Conservation (phyloP, 2,888 invertebrate species). For the Nephrotoma appendiculata region DNA sequence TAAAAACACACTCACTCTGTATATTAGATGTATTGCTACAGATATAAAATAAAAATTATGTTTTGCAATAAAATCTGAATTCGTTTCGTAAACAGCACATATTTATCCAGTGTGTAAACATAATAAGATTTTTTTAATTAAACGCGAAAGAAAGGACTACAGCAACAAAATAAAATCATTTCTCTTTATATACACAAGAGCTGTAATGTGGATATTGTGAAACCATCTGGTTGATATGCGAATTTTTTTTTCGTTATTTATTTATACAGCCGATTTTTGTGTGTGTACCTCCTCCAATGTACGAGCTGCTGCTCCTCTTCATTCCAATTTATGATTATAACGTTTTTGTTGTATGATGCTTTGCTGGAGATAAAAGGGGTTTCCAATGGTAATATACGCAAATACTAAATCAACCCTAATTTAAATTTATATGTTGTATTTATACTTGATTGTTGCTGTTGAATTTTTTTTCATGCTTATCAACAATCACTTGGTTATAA, state of each 20-base stretch:
- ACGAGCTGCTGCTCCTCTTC: not conserved
- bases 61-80: not conserved
- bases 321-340: not conserved
- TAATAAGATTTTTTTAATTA: not conserved
- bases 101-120: not conserved
- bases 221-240: not conserved
- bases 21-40: not conserved
- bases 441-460: not conserved
- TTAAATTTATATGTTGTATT: not conserved
- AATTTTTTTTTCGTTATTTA: not conserved
- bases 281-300: not conserved
- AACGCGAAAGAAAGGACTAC: not conserved
- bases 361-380: not conserved
- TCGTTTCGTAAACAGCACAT: not conserved
- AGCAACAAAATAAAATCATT: not conserved
- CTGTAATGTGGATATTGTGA: not conserved
- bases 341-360: not conserved
- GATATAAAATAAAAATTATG: not conserved
- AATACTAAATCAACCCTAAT: not conserved
- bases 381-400: not conserved
- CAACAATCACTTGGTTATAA: not conserved
- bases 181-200: not conserved
- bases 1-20: not conserved
- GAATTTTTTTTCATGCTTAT: not conserved
- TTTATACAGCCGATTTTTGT: not conserved